Percentiles rank a stretch among this genome's conserved stretches.
These are phyloP conservation scores for Acrobeloides nanus DNA, from an alignment of 2,888 invertebrate species.

Conservation along the genomic window DNA sequence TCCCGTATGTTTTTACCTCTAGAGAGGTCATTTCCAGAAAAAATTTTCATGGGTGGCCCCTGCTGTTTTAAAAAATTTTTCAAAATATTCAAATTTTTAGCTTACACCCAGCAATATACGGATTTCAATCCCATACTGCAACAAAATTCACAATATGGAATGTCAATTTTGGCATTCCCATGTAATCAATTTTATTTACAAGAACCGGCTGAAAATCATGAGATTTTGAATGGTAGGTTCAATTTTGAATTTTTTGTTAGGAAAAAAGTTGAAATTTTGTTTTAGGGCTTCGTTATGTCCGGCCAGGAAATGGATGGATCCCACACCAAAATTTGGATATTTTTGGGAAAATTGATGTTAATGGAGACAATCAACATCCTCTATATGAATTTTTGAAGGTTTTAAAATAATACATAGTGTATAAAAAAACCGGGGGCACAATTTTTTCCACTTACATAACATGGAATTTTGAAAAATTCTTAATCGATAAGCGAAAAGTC, in stretches of 20 bases:
- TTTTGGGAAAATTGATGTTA: conserved; percentile 53
- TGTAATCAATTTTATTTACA: conserved; percentile 54
- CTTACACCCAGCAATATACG: conserved; percentile 53
- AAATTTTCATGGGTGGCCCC: background rate
- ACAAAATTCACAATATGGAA: conserved; percentile 19
- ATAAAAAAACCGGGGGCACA: background rate
- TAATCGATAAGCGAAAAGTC: conserved; percentile 34
- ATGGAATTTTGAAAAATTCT: conserved; percentile 54
- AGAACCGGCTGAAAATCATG: conserved; percentile 54
- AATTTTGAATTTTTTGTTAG: background rate
- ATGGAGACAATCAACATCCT: conserved; percentile 53
- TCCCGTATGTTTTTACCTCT: too few relatives aligned
- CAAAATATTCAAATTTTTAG: conserved; percentile 26
- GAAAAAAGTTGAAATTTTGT: conserved; percentile 3
- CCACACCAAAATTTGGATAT: conserved; percentile 53
- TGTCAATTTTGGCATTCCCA: conserved; percentile 43
- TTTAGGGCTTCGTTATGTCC: conserved; percentile 36
- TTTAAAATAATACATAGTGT: background rate
- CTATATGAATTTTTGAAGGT: conserved; percentile 54
- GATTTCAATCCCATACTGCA: conserved; percentile 53
- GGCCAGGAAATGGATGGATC: conserved; percentile 52
- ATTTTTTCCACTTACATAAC: conserved; percentile 40
- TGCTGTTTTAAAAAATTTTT: background rate
- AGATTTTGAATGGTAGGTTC: conserved; percentile 44
- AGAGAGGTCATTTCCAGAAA: background rate